Evolutionary conservation across 1,140 invertebrate species (phyloP), one percentile per base, ranked within the genome.

Genomic region (Doryteuthis pealeii): DNA sequence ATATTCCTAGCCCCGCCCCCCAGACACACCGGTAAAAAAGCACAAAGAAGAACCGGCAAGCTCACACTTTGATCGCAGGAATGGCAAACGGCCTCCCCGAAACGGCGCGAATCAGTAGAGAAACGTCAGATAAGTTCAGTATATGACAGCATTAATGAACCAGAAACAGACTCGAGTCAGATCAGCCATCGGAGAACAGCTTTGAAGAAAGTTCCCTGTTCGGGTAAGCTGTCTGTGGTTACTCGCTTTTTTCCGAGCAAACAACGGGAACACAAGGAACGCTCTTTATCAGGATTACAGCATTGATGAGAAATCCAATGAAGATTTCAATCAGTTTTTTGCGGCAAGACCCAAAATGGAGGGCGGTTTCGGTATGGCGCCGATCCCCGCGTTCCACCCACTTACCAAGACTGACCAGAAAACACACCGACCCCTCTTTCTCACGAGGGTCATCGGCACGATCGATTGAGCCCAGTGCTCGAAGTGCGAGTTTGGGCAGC

Each of bases 221-320:
- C 82, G 31, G 86, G 82, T 33, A 89, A 89, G 78, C 77, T 85
- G 33, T 89, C 88, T 22, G 78, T 86, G 68, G 86, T 87, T 74
- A 78, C 83, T 14, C 77, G 85, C 28, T 85, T 87, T 76, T 86
- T 87, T 74, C 83, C 80, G 69, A 82, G 81, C 12, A 80, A 86
- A 40, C 54, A 71, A 62, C 80, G 79, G 30, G 83, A 74, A 33
- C 76, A 76, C 22, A 74, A 80, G 62, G 75, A 79, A 30, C 77
- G 76, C 40, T 75, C 72, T 62, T 74, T 83, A 22, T 71, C 81
- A n/a, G 76, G 90, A 91, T 79, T 91, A 90, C 81, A 90, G 89
- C 76, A 90, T 91, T 70, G 90, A 91, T 79, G 89, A 90, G 79
- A 89, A 90, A 79, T 89, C 90, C 5, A 90, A 90, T 79, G 87